These are phyloP conservation scores for Maniola jurtina DNA, from an alignment of 1,140 invertebrate species.

Conservation along the genomic window DNA sequence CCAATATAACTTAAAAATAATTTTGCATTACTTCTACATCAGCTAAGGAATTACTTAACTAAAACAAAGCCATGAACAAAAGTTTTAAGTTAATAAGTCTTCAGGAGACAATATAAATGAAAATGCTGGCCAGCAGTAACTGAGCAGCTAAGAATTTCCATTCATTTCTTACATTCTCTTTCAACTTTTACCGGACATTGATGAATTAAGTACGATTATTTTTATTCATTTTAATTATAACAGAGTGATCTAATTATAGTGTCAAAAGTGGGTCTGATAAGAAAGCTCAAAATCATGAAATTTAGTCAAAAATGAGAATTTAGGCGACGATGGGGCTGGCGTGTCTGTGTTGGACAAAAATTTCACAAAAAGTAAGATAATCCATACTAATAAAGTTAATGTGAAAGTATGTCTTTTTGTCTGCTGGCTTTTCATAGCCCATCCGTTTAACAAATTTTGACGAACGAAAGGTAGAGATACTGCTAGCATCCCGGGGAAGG, in stretches of 20 bases:
- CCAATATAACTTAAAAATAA: not conserved
- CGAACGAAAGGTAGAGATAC: too few relatives aligned
- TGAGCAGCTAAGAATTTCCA: not conserved
- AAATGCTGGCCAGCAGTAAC: not conserved
- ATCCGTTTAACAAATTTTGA: too few relatives aligned
- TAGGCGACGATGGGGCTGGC: too few relatives aligned
- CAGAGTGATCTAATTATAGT: too few relatives aligned
- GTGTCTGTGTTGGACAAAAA: too few relatives aligned
- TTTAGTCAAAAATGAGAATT: not conserved
- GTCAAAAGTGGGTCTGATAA: too few relatives aligned
- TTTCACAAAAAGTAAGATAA: too few relatives aligned
- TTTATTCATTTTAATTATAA: not conserved
- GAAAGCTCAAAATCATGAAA: too few relatives aligned
- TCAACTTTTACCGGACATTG: constrained; percentile 12
- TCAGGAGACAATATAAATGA: not conserved
- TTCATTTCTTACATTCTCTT: constrained; percentile 6
- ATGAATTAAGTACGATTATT: not conserved
- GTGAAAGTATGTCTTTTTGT: too few relatives aligned
- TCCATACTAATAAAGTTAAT: too few relatives aligned
- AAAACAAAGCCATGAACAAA: not conserved
- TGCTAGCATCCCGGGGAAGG: too few relatives aligned
- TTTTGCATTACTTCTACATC: not conserved
- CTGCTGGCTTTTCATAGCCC: too few relatives aligned
- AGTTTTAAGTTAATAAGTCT: constrained; percentile 9
- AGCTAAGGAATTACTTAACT: not conserved